Base-by-base conservation (phyloP, 2,888 invertebrate species). In the Spatulosminthurus flaviceps region DNA sequence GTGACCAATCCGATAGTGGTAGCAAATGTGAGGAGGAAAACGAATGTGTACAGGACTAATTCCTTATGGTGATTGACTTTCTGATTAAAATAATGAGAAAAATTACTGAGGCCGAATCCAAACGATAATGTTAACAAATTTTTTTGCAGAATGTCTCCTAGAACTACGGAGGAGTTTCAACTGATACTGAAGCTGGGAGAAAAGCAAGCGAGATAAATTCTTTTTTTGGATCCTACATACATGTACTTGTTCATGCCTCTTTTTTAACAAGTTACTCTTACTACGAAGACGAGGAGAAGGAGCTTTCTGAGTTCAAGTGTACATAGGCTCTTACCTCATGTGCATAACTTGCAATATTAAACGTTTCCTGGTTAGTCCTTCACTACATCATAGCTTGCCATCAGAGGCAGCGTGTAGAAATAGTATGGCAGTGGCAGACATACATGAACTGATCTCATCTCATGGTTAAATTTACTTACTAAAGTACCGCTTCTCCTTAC, bases 391-490 rank as follows among this genome's bases (percentile, higher is more conserved):
- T 41, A 9, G 41, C 7, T 13, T 41, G n/a, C n/a, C n/a, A n/a
- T n/a, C n/a, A n/a, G 34, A 7, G 9, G 34, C 34, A 7, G 34
- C 34, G 4, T 4, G 34, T 34, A 34, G 5, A 9, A 9, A n/a
- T n/a, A 34, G 34, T 34, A 9, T 34, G 34, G 34, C 5, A 51
- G 41, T 41, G 9, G 41, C 51, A 51, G 16, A 51, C 16, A 51
- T 51, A 51, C 51, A 2, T 19, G 5, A 19, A 13, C 9, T 34
- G 34, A 34, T 34, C 51, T 51, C 51, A 51, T 51, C 51, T 51
- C 51, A 51, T n/a, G 51, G 51, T 51, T 51, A 51, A 51, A 51
- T 51, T 19, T 51, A 51, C 16, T 51, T n/a, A 51, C 51, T 51
- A 51, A 51, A 51, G 2, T 41, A 7, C 41, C 13, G 19, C 51